Evolutionary conservation across 2,113 vertebrate species (phyloP), one percentile per base, ranked within the genome.

Genomic region (Dipodomys spectabilis): DNA sequence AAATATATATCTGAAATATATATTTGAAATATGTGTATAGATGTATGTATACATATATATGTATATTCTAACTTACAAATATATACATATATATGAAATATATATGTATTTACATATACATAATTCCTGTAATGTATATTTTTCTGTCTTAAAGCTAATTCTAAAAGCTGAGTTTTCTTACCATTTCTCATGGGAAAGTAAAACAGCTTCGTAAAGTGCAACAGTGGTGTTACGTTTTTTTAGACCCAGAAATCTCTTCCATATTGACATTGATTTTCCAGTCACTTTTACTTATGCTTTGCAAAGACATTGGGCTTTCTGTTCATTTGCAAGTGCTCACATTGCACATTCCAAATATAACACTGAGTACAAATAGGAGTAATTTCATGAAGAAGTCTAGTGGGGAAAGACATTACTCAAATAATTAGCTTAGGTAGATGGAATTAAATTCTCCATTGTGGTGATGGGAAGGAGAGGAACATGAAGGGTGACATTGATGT

Each of bases 131-230:
- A 72, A 71, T 79, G 79, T 16, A 20, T 67, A 68, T 49, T 90
- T 81, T 93, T 28, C 32, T 84, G 78, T 80, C 60, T 69, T 25
- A 83, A 53, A 77, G 2, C 16, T 82, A 16, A 88, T 64, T 25
- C 20, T 64, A 25, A 25, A 64, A 95, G 45, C 8, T 49, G 27
- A 84, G 30, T 67, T 82, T 65, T 9, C 13, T 15, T 3, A 49
- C 45, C 11, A 57, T 74, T 74, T 87, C 23, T 80, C 18, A 32
- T 35, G 28, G n/a, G 5, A 6, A 94, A 91, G 82, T 45, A 94
- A 81, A 88, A 44, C 13, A 83, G 16, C 75, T 89, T 93, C 44
- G 13, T 92, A 75, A 89, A 91, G 18, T 86, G 23, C 7, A 92
- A 84, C 0, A 32, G 16, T 65, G 4, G 9, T 88, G 67, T 90